Base-by-base conservation (phyloP, 1,140 invertebrate genomes). In the Drosophila yakuba region DNA sequence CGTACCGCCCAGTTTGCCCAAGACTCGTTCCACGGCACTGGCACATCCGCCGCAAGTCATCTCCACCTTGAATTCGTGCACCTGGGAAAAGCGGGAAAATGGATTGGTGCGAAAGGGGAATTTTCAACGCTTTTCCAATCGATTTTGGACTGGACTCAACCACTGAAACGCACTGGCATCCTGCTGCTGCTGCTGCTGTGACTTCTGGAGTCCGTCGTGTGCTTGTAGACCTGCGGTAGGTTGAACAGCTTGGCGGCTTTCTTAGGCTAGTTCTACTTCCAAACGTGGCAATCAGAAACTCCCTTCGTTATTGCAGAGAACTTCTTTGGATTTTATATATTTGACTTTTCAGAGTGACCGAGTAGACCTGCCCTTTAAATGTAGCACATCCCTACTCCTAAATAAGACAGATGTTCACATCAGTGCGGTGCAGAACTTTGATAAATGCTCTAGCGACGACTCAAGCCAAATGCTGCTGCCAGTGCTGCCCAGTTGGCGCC, bases 1-100 rank as follows among this genome's bases (percentile, higher is more conserved):
- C 84, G 84, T 93, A 94, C 96, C 96, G 93, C 95, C 94, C 62
- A 96, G 93, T 92, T 97, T 96, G 47, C 93, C 94, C 7, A 98
- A 93, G 35, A 97, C 96, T 90, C 95, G 94, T 84, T 96, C 95
- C 4, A 98, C 96, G 48, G 97, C 96, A 47, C 94, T 95, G 7
- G 97, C 96, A 92, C 97, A 98, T 20, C 97, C 97, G 91, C 96
- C 96, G 91, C 97, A 98, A 1, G 96, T 97, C 97, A 98, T 98
- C 88, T 95, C 96, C 17, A 98, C 97, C 81, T 95, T 95, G 91
- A 96, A 98, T 92, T 96, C 94, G 88, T 97, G 95, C 44, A 95
- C 94, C 96, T 97, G 55, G 12, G 25, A 32, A 62, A 54, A 71
- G 10, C 35, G n/a, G n/a, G 43, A 56, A 14, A 23, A 25, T 12